Percentiles rank a stretch among this genome's conserved stretches.
Conservation (phyloP, 2,888 invertebrate genomes). For the Meteorus cinctellus region DNA sequence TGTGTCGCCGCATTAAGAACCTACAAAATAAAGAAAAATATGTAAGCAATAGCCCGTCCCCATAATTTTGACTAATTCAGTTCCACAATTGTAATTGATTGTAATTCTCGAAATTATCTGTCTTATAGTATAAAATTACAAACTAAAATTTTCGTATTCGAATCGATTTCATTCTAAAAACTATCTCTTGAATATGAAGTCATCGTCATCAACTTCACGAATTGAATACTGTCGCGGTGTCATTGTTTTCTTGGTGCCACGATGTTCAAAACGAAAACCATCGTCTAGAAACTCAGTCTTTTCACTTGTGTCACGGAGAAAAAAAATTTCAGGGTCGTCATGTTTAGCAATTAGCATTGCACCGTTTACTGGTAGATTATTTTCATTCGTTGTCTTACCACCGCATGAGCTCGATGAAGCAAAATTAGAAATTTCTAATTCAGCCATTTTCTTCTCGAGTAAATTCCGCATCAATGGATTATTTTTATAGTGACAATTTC, state of each 20-base stretch:
- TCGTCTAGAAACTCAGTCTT: constrained; percentile 3
- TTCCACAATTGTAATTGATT: background rate
- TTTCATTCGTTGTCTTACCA: constrained; percentile 34
- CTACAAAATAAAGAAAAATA: constrained; percentile 26
- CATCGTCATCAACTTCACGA: constrained; percentile 21
- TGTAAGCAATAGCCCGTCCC: constrained; percentile 6
- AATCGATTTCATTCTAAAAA: constrained; percentile 1
- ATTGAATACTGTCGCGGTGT: constrained; percentile 30
- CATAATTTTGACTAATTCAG: background rate
- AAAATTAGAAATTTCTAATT: background rate
- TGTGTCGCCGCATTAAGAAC: constrained; percentile 19
- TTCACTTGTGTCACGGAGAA: constrained; percentile 24
- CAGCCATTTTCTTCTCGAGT: background rate
- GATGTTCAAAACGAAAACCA: constrained; percentile 33
- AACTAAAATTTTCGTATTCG: background rate
- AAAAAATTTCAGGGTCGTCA: constrained; percentile 40
- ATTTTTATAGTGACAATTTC: background rate
- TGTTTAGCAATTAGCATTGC: constrained; percentile 8
- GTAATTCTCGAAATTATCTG: background rate
- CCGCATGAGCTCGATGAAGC: background rate
- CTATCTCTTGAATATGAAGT: constrained; percentile 18
- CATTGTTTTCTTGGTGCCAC: constrained; percentile 31
- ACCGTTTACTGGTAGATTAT: background rate
- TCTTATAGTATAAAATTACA: background rate
- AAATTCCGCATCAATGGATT: constrained; percentile 27